Percentiles rank a stretch among this genome's conserved stretches.
phyloP scores from a whole-genome alignment of 2,888 invertebrate genomes.

The Leucoptera coffeella region DNA sequence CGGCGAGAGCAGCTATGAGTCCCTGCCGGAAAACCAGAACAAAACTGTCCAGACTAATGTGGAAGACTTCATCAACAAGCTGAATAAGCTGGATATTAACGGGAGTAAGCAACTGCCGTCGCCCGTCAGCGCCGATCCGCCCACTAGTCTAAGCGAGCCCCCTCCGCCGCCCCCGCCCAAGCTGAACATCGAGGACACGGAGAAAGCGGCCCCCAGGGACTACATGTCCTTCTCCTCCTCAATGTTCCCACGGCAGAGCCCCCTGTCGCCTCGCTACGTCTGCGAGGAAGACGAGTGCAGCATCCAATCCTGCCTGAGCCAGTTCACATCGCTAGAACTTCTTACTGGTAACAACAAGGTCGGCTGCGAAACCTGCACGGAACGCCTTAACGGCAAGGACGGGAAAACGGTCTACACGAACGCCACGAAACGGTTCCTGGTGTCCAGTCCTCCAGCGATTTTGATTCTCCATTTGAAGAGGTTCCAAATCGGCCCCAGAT shows the following conservation, averaged over 20 bases:
- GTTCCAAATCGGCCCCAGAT: conserved; percentile 76
- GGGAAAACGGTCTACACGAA: conserved; percentile 74
- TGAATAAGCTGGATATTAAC: conserved; percentile 29
- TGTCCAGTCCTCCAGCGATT: conserved; percentile 88
- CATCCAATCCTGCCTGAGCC: conserved; percentile 83
- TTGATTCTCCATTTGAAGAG: conserved; percentile 93
- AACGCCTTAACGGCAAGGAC: conserved; percentile 59
- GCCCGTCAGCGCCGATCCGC: conserved; percentile 11
- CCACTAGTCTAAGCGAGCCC: conserved; percentile 5
- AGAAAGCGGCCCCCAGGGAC: conserved; percentile 17
- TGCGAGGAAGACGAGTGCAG: conserved; percentile 76
- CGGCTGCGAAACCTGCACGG: conserved; percentile 85
- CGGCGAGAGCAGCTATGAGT: conserved; percentile 28
- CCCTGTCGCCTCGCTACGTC: conserved; percentile 61
- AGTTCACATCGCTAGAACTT: conserved; percentile 86
- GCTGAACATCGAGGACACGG: conserved; percentile 20
- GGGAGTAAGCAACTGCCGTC: conserved; percentile 19
- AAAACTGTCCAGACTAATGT: conserved; percentile 14
- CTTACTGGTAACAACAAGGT: conserved; percentile 91
- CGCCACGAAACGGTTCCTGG: conserved; percentile 77
- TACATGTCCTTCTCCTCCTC: conserved; percentile 16
- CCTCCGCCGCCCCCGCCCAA: conserved; percentile 17
- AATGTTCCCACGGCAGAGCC: conserved; percentile 19
- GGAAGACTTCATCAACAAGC: conserved; percentile 12
- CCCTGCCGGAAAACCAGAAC: conserved; percentile 12